A percentile compares a stretch with the other conserved stretches of the same genome.
Evolutionary conservation across 1,140 invertebrate genomes (phyloP).

Genomic region (Globodera ellingtonae): DNA sequence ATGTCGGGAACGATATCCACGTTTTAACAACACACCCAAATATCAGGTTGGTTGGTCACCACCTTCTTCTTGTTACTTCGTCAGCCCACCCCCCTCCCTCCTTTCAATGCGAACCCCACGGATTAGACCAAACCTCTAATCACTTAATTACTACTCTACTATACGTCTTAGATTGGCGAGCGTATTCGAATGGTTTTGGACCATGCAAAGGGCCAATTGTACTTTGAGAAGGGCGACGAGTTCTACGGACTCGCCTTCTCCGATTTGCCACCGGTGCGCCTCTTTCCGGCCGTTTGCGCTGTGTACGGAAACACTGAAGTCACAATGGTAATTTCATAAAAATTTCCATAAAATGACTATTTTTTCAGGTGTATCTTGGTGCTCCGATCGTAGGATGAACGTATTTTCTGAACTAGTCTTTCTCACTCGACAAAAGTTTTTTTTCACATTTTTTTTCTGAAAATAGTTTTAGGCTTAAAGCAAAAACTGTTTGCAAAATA

Average conservation of each 20-base stretch:
- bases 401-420: no score
- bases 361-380: no score
- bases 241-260: constrained; percentile 96
- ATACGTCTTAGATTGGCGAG: constrained; percentile 84
- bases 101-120: background rate
- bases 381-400: no score
- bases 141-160: no score
- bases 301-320: constrained; percentile 99
- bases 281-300: constrained; percentile 93
- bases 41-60: constrained; percentile 75
- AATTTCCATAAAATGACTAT: no score
- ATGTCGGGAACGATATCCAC: constrained; percentile 89
- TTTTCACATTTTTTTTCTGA: no score
- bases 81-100: background rate
- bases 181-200: constrained; percentile 93
- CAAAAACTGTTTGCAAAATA: no score
- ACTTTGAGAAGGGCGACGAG: constrained; percentile 97
- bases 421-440: no score
- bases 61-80: no score
- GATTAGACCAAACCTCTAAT: background rate
- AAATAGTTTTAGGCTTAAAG: no score
- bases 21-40: constrained; percentile 93
- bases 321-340: constrained; percentile 79
- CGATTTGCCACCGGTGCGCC: constrained; percentile 86
- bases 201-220: constrained; percentile 92